Base-by-base conservation (phyloP, 2,888 invertebrate species). In the Lampropteryx suffumata region DNA sequence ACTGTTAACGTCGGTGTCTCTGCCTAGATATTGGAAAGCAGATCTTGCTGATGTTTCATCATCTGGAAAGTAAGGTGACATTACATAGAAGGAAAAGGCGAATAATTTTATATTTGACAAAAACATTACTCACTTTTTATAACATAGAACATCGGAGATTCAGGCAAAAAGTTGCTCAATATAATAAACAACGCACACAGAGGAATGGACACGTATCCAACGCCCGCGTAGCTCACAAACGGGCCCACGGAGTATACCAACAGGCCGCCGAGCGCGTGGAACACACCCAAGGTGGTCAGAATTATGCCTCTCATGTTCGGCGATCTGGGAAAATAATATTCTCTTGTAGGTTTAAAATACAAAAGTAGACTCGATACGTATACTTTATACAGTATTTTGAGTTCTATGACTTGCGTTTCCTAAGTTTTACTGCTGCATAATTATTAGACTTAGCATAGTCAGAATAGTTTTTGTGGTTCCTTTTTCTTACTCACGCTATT, bases 401-500 rank as follows among this genome's bases (percentile, higher is more conserved):
- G n/a, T n/a, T n/a, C n/a, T n/a, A n/a, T n/a, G n/a, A n/a, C n/a
- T n/a, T n/a, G n/a, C n/a, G n/a, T n/a, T n/a, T n/a, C n/a, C n/a
- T n/a, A n/a, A n/a, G n/a, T n/a, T n/a, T n/a, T n/a, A n/a, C n/a
- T n/a, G n/a, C n/a, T n/a, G n/a, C n/a, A n/a, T n/a, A n/a, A n/a
- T n/a, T n/a, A n/a, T n/a, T n/a, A n/a, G n/a, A n/a, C n/a, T n/a
- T n/a, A n/a, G n/a, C n/a, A n/a, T n/a, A n/a, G n/a, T n/a, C n/a
- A n/a, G n/a, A n/a, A n/a, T n/a, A n/a, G n/a, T n/a, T n/a, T n/a
- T n/a, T n/a, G n/a, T n/a, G n/a, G n/a, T n/a, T n/a, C n/a, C n/a
- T n/a, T n/a, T n/a, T n/a, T n/a, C n/a, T n/a, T n/a, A n/a, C n/a
- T 59, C 26, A 64, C 63, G 57, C 48, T 29, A 59, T 57, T 44